Base-by-base conservation (phyloP, 2,113 vertebrate species). In the Psophia crepitans region DNA sequence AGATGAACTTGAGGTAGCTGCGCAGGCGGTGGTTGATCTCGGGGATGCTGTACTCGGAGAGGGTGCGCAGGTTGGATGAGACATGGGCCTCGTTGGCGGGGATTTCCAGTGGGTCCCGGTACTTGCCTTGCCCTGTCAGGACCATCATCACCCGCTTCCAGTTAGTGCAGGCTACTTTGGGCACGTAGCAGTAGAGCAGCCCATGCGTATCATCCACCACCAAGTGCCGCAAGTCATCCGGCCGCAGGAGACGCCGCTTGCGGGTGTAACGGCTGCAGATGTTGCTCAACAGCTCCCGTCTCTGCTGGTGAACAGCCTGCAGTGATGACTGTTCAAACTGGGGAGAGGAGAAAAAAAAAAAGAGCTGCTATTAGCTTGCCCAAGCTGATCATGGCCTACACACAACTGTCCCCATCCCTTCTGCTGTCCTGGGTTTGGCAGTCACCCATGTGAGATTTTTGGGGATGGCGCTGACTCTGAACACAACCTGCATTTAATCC, bases 81-180 rank as follows among this genome's bases (percentile, higher is more conserved):
- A 99, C 89, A 0, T 99, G 99, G 39, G 99, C 99, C 97, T 99
- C 98, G 0, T 98, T 98, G 78, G 99, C 99, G 0, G 99, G 99
- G 93, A 99, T 99, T 2, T 97, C 96, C 57, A 98, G 91, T 0
- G 99, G 99, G 91, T 99, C 98, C 18, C 37, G 96, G 66, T 95
- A 97, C 61, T 98, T 97, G n/a, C 98, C 98, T 1, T 96, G 98
- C 5, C 99, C 98, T 0, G 98, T 99, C 94, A 99, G 98, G 27
- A 99, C 99, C 98, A 99, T 99, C 96, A 99, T 98, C 54, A 99
- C 99, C 8, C 99, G 97, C 97, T 99, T 99, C 99, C 99, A 99
- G 98, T 99, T 99, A 94, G 99, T 99, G 97, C 99, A 99, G 74
- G 99, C 99, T 95, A 99, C 99, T 94, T 99, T 99, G 91, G 99